Conservation (phyloP, 2,888 invertebrate genomes). For the Holacanthella duospinosa region DNA sequence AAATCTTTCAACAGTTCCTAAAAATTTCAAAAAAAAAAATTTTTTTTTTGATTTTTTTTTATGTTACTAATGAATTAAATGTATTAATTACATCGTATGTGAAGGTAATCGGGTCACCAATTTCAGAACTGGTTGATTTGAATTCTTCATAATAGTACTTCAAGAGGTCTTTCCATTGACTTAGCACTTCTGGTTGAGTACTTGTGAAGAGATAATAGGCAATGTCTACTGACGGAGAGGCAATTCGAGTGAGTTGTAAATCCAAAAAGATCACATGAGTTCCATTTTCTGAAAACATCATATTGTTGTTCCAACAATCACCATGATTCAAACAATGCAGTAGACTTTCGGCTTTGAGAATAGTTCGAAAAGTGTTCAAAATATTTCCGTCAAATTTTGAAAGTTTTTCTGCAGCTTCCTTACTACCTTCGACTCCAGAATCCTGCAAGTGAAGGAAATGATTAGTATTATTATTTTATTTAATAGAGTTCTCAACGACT, state of each 20-base stretch:
- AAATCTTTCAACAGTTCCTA: not conserved
- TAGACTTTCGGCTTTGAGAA: not conserved
- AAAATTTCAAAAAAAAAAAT: too few relatives aligned
- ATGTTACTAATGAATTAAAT: too few relatives aligned
- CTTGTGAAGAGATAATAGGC: slow-evolving; percentile 20
- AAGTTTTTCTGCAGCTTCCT: not conserved
- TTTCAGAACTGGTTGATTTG: not conserved
- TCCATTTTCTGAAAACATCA: slow-evolving; percentile 5
- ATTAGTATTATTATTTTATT: too few relatives aligned
- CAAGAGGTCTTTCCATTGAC: slow-evolving; percentile 14
- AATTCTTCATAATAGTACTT: slow-evolving; percentile 13
- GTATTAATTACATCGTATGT: slow-evolving; percentile 15
- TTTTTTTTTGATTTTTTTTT: too few relatives aligned
- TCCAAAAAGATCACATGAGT: slow-evolving; percentile 1
- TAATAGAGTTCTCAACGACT: too few relatives aligned
- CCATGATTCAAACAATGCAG: slow-evolving; percentile 18
- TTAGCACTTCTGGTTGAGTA: slow-evolving; percentile 14
- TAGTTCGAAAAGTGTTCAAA: not conserved
- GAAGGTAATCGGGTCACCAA: slow-evolving; percentile 8
- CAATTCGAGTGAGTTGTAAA: slow-evolving; percentile 7
- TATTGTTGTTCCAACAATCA: slow-evolving; percentile 17
- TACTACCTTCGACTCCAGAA: not conserved
- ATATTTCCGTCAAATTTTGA: not conserved
- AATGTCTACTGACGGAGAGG: slow-evolving; percentile 17
- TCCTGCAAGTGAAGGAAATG: too few relatives aligned